phyloP scores from a whole-genome alignment of 2,888 invertebrate genomes.

The Crocallis elinguaria region DNA sequence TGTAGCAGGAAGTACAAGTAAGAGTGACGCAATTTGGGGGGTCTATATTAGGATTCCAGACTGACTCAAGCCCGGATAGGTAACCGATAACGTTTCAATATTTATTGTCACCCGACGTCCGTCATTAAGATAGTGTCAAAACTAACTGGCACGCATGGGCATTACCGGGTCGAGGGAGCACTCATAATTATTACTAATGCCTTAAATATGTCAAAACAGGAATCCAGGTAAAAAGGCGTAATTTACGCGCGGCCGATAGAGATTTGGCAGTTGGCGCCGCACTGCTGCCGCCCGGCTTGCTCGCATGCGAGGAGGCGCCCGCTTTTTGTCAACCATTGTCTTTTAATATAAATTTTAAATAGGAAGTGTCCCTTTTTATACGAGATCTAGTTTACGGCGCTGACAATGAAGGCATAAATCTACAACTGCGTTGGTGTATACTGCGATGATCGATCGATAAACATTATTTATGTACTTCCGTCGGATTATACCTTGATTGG shows the following conservation, averaged over 20 bases:
- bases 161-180: conserved; percentile 71
- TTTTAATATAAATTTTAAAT: conserved; percentile 84
- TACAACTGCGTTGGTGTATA: conserved; percentile 75
- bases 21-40: conserved; percentile 65
- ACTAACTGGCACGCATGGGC: conserved; percentile 73
- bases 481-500: conserved; percentile 60
- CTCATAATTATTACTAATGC: conserved; percentile 85
- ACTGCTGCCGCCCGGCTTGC: conserved; percentile 51
- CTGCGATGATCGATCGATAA: conserved; percentile 83
- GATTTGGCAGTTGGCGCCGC: conserved; percentile 85
- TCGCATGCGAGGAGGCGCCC: conserved; percentile 77
- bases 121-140: conserved; percentile 85
- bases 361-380: conserved; percentile 84
- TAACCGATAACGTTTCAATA: conserved; percentile 80
- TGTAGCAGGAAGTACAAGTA: conserved; percentile 35
- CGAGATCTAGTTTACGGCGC: conserved; percentile 83
- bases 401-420: conserved; percentile 84
- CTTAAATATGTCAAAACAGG: conserved; percentile 86
- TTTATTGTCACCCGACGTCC: conserved; percentile 82
- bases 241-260: conserved; percentile 84
- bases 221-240: conserved; percentile 85
- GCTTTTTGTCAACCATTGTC: conserved; percentile 84
- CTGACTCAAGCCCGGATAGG: conserved; percentile 73
- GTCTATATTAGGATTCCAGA: conserved; percentile 72
- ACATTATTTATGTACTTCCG: conserved; percentile 84